Evolutionary conservation across 2,797 vertebrate genomes (phyloP).

Genomic region (Lemur catta): DNA sequence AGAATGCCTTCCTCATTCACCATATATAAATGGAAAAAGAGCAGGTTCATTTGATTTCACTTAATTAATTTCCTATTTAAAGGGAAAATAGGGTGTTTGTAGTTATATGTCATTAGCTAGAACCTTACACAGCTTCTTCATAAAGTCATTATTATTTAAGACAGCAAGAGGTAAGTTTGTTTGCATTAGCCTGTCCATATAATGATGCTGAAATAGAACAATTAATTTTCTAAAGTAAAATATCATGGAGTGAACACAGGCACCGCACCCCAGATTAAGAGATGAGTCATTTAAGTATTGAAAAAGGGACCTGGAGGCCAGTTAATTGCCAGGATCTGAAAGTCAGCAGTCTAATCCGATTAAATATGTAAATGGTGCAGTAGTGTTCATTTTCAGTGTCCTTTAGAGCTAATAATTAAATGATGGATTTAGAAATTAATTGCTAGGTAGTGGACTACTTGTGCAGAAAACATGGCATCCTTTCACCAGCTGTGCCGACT

Average conservation of each 20-base stretch:
- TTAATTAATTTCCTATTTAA: constrained; percentile 75
- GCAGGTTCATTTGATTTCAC: constrained; percentile 52
- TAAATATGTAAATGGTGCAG: constrained; percentile 81
- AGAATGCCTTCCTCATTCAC: constrained; percentile 52
- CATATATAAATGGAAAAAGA: constrained; percentile 2
- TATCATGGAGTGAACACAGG: constrained; percentile 50
- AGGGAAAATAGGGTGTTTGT: constrained; percentile 48
- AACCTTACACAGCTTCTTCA: constrained; percentile 55
- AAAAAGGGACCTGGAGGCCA: constrained; percentile 67
- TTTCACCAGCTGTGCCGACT: constrained; percentile 58
- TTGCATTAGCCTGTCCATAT: constrained; percentile 40
- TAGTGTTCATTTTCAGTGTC: constrained; percentile 76
- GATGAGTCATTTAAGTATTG: constrained; percentile 76
- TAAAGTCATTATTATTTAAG: constrained; percentile 58
- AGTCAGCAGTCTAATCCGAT: constrained; percentile 80
- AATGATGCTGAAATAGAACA: constrained; percentile 53
- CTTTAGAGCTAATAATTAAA: constrained; percentile 82
- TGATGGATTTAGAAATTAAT: constrained; percentile 82
- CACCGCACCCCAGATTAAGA: constrained; percentile 71
- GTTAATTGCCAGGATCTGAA: constrained; percentile 83
- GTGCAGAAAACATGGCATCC: constrained; percentile 41
- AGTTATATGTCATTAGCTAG: constrained; percentile 60
- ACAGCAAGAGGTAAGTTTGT: constrained; percentile 50
- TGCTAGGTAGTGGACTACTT: constrained; percentile 69
- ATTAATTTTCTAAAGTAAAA: constrained; percentile 74